These are phyloP conservation scores for Ammospiza caudacuta DNA, from an alignment of 2,113 vertebrate genomes.

Conservation along the genomic window DNA sequence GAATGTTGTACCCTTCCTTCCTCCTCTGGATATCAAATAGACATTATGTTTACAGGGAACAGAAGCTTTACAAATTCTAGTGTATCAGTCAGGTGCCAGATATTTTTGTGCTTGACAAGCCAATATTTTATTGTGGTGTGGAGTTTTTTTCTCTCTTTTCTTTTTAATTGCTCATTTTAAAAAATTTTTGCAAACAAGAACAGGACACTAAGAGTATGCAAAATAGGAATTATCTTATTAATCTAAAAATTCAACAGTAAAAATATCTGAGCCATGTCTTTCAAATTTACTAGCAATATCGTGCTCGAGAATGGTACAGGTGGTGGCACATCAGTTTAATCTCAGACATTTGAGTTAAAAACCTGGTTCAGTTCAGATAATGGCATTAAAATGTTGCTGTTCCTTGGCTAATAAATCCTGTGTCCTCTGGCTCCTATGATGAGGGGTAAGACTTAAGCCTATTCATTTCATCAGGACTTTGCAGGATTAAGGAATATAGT, in stretches of 20 bases:
- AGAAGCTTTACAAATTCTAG: neutral
- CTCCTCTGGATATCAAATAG: neutral
- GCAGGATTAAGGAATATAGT: neutral
- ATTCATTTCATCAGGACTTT: neutral
- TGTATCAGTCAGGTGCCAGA: neutral
- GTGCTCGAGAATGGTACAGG: rapidly evolving
- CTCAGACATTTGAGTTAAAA: neutral
- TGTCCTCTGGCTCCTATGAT: neutral
- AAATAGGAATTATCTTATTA: neutral
- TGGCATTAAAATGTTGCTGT: neutral
- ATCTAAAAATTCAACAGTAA: neutral
- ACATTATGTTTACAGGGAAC: neutral
- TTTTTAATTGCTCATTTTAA: neutral
- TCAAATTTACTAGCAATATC: neutral
- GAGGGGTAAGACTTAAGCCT: neutral
- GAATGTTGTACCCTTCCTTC: neutral
- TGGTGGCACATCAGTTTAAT: neutral
- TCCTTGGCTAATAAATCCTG: neutral
- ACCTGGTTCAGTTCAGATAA: neutral
- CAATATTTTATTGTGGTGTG: neutral
- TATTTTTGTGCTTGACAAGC: neutral
- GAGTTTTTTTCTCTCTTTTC: neutral
- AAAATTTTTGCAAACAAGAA: neutral
- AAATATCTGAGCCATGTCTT: neutral
- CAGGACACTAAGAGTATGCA: neutral